Evolutionary conservation across 2,113 vertebrate species (phyloP), one percentile per base, ranked within the genome.

Genomic region (Gobiocypris rarus): DNA sequence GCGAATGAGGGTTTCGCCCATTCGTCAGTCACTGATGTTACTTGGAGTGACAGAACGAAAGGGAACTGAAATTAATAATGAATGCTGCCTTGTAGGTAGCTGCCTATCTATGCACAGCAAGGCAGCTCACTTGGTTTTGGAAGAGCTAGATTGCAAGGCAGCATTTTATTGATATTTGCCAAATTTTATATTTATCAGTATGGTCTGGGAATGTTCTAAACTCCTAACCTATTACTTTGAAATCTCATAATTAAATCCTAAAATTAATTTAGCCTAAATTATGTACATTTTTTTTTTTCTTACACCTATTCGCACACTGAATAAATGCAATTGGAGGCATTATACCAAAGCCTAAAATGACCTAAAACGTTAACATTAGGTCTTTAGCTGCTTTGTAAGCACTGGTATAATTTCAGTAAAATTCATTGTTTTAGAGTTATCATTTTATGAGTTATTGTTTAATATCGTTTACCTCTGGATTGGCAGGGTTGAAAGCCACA

Each of bases 401-500:
- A 69, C 65, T n/a, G 19, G 34, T n/a, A 41, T n/a, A 11, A 17
- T 22, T 41, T 41, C 9, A 43, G 38, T 45, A 79, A 26, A 61
- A 63, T 26, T 3, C 70, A 28, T 11, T 58, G 43, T 22, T 15
- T 61, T 22, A 76, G 43, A 76, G 34, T 24, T 26, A 59, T 31
- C 19, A 7, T 6, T 50, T 15, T 45, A n/a, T 69, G 9, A 41
- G 8, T n/a, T n/a, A 54, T 19, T 17, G 50, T 52, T 52, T 7
- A 52, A 17, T 52, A 6, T 54, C 7, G 7, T 89, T 88, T 93
- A 97, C 96, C 95, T 96, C 93, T 28, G 96, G 94, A 59, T 76
- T 90, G 2, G 94, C 93, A 0, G 96, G 96, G 89, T 91, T 95
- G 89, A 97, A 98, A 78, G 93, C 87, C 85, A 97, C 95, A 24